A percentile compares a stretch with the other conserved stretches of the same genome.
These are phyloP conservation scores for Eurypyga helias DNA, from an alignment of 2,113 vertebrate species.

Conservation along the genomic window DNA sequence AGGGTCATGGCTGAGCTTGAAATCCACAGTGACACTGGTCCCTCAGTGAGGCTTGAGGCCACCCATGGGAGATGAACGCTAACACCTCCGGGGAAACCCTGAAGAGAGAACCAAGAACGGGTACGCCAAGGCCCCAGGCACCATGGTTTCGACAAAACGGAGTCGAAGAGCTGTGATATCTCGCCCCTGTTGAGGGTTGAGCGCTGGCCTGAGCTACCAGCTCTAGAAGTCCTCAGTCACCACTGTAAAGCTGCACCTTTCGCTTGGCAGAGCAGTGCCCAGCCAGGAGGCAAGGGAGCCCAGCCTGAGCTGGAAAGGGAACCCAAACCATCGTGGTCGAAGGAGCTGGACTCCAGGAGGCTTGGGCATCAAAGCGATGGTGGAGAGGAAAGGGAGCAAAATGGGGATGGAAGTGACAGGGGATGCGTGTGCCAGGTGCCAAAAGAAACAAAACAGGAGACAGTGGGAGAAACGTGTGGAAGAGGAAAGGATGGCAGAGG, in stretches of 20 bases:
- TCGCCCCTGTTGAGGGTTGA: neutral
- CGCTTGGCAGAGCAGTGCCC: neutral
- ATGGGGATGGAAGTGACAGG: neutral
- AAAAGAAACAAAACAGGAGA: neutral
- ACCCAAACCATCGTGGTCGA: rapidly evolving
- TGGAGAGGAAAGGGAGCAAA: neutral
- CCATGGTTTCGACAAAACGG: neutral
- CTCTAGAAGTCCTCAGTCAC: neutral
- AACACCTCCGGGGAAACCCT: neutral
- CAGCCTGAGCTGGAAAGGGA: rapidly evolving
- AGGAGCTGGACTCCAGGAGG: neutral
- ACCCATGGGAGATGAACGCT: neutral
- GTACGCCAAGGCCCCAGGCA: neutral
- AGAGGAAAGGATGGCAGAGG: neutral
- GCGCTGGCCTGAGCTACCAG: neutral
- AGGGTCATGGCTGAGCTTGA: neutral
- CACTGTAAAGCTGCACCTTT: neutral
- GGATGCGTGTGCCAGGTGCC: rapidly evolving
- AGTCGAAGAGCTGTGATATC: neutral
- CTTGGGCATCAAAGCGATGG: rapidly evolving
- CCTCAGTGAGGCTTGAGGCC: neutral
- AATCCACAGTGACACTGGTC: neutral
- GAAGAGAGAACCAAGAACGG: neutral
- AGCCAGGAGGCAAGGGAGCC: neutral
- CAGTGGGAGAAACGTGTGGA: rapidly evolving